Base-by-base conservation (phyloP, 2,888 invertebrate genomes). In the Dysmachus trigonus region DNA sequence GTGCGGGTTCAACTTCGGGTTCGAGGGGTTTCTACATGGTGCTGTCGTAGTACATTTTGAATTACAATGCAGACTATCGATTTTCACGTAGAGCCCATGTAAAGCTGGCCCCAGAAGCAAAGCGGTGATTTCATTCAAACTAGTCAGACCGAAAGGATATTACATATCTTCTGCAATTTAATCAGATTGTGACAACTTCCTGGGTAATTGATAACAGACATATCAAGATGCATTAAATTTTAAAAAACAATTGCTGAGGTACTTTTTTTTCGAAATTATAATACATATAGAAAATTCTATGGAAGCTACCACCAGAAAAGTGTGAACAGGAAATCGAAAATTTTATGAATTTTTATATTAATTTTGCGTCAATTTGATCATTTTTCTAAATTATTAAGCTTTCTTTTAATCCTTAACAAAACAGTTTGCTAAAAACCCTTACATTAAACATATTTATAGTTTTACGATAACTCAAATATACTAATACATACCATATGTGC, bases 51-150 rank as follows among this genome's bases (percentile, higher is more conserved):
- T 30, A 71, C 83, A 22, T 31, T 72, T 41, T 83, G 41, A 72
- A 72, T 83, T 38, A 72, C 72, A 83, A 83, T 83, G 83, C 83
- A 83, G 83, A 30, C 72, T 83, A 83, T 83, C 83, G 83, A 83
- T 83, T 83, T 83, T 83, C 72, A 41, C 22, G 83, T 30, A n/a
- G 53, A 41, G 33, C 30, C 71, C 31, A 47, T 35, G 31, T 33
- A 31, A 62, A 10, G 27, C 18, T 62, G 27, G n/a, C n/a, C 62
- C 53, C 38, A 38, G 3, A 27, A 41, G 27, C 30, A 41, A 38
- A 38, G 83, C 41, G 38, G 13, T 72, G 83, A 83, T 71, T 83
- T 72, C 13, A 71, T 7, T 33, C n/a, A n/a, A 72, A 47, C 27
- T 71, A 83, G 13, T 15, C n/a, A 15, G 30, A n/a, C n/a, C 27